phyloP scores from a whole-genome alignment of 2,113 vertebrate genomes.

The Hemibagrus wyckioides region DNA sequence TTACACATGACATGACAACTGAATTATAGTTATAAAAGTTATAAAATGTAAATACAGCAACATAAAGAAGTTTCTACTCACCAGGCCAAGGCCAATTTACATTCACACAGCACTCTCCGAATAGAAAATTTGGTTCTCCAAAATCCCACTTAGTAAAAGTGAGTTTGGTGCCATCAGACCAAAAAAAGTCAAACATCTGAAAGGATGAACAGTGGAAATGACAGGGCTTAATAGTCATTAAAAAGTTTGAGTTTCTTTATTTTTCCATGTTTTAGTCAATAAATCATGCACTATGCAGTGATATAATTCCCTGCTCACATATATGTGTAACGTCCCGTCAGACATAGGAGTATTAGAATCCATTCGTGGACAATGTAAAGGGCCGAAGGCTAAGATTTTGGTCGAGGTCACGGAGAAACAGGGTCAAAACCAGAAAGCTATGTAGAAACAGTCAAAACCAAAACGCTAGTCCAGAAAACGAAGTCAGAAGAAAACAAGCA shows the following conservation, averaged over 20 bases:
- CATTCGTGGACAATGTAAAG: too few relatives aligned
- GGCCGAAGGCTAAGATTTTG: too few relatives aligned
- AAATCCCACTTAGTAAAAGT: neutral
- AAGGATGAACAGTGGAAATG: neutral
- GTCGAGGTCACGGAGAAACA: too few relatives aligned
- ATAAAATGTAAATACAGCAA: neutral
- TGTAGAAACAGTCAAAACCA: too few relatives aligned
- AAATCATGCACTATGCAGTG: neutral
- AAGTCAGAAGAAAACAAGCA: too few relatives aligned
- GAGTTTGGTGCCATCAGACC: slow-evolving; percentile 21
- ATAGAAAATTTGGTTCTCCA: neutral
- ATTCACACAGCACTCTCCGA: slow-evolving; percentile 17
- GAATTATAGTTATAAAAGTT: too few relatives aligned
- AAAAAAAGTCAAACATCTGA: neutral
- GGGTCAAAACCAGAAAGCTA: too few relatives aligned
- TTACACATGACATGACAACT: too few relatives aligned
- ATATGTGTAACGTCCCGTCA: too few relatives aligned
- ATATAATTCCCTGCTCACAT: neutral
- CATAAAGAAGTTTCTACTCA: neutral
- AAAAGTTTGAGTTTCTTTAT: neutral
- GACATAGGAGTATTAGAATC: too few relatives aligned
- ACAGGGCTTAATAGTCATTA: neutral
- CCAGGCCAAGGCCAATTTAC: neutral
- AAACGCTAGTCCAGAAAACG: too few relatives aligned
- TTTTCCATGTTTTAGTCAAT: neutral